phyloP scores from a whole-genome alignment of 2,888 invertebrate genomes.

The Apodemia hepburni region DNA sequence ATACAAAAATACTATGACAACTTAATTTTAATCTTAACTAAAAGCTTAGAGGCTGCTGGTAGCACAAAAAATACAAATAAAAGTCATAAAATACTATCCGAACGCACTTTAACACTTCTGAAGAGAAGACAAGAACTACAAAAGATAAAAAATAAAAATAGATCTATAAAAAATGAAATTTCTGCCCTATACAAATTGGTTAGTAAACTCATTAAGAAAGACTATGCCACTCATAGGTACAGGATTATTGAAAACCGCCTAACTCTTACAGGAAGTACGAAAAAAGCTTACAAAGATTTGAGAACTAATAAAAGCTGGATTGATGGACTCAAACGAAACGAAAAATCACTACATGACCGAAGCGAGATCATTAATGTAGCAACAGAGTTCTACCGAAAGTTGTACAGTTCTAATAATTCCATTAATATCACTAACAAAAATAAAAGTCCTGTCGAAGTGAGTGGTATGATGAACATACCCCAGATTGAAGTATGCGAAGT shows the following conservation, averaged over 20 bases:
- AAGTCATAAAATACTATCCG: not conserved
- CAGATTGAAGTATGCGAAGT: not conserved
- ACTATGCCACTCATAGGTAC: constrained; percentile 11
- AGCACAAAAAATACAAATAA: too few relatives aligned
- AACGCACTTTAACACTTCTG: not conserved
- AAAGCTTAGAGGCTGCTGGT: too few relatives aligned
- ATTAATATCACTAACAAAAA: not conserved
- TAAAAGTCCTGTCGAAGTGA: not conserved
- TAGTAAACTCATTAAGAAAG: not conserved
- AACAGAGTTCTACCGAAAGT: not conserved
- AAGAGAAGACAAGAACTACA: not conserved
- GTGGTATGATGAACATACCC: not conserved
- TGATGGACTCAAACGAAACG: not conserved
- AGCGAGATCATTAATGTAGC: not conserved
- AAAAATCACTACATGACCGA: not conserved
- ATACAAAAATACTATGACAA: too few relatives aligned
- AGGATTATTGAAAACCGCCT: constrained; percentile 11
- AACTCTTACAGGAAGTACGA: constrained; percentile 8
- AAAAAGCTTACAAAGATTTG: constrained; percentile 17
- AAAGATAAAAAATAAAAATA: not conserved
- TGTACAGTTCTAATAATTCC: too few relatives aligned
- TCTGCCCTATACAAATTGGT: too few relatives aligned
- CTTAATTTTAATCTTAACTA: too few relatives aligned
- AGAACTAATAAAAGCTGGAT: not conserved
- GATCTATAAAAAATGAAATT: not conserved